These are phyloP conservation scores for Mythimna albipuncta DNA, from an alignment of 2,888 invertebrate genomes.

Conservation along the genomic window DNA sequence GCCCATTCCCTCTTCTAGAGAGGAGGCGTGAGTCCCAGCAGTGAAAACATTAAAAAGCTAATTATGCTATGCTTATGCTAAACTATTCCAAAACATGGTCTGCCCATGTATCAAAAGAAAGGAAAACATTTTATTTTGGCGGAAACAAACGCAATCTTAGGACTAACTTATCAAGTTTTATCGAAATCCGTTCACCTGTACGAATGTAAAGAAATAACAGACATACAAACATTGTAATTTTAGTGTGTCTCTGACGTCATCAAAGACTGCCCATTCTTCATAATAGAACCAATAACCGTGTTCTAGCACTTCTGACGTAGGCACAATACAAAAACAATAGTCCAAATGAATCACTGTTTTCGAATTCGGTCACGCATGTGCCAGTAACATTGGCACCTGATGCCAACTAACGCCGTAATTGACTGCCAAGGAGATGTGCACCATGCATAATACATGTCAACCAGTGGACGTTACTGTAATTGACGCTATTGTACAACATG, in stretches of 20 bases:
- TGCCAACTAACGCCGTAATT: slow-evolving; percentile 72
- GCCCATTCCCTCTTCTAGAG: no score
- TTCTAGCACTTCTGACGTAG: slow-evolving; percentile 4
- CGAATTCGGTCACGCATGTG: slow-evolving; percentile 66
- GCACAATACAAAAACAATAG: slow-evolving; percentile 32
- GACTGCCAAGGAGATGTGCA: slow-evolving; percentile 67
- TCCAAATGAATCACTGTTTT: slow-evolving; percentile 53
- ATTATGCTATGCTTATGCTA: no score
- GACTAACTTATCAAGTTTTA: no score
- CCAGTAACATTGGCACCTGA: slow-evolving; percentile 70
- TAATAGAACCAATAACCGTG: not conserved
- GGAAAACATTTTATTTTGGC: no score
- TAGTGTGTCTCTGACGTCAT: not conserved
- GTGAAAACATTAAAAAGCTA: no score
- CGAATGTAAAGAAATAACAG: no score
- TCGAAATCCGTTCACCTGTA: no score
- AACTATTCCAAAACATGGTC: no score
- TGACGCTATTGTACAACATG: slow-evolving; percentile 44
- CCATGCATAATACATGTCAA: slow-evolving; percentile 77
- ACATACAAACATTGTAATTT: not conserved
- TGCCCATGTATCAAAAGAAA: no score
- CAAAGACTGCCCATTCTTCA: not conserved
- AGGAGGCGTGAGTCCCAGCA: no score
- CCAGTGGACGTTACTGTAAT: slow-evolving; percentile 40
- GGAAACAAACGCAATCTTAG: no score